Percentiles rank a stretch among this genome's conserved stretches.
Evolutionary conservation across 2,113 vertebrate genomes (phyloP).

Genomic region (Mormyrus iriodes): DNA sequence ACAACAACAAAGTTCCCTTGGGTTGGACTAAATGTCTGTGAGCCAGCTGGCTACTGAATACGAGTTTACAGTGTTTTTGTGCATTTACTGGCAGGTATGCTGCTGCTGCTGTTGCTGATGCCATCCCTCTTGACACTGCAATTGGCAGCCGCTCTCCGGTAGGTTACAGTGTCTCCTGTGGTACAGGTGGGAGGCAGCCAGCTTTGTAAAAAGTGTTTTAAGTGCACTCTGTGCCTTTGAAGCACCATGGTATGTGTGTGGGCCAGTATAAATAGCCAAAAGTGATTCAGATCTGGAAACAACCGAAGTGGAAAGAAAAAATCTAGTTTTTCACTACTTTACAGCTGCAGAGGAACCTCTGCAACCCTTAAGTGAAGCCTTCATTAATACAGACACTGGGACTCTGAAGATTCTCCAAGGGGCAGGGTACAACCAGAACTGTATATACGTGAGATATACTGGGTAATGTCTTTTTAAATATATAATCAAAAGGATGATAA

Average conservation of each 20-base stretch:
- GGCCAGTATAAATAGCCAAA: neutral
- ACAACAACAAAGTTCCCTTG: neutral
- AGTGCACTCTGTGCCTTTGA: neutral
- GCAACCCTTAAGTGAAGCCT: neutral
- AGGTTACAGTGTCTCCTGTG: neutral
- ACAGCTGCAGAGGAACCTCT: neutral
- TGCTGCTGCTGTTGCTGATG: neutral
- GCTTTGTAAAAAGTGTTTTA: neutral
- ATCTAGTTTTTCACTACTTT: neutral
- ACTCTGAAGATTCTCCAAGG: neutral
- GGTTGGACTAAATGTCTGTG: neutral
- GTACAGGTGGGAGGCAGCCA: neutral
- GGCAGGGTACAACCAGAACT: neutral
- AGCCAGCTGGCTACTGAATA: neutral
- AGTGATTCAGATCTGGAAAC: neutral
- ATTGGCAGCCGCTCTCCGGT: neutral
- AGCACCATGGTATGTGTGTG: neutral
- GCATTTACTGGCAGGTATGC: neutral
- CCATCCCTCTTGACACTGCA: neutral
- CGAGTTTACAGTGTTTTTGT: neutral
- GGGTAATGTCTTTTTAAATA: neutral
- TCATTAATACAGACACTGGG: neutral
- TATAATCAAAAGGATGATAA: neutral
- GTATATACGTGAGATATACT: neutral
- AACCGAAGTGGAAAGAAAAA: neutral